Evolutionary conservation across 2,113 vertebrate genomes (phyloP).

Genomic region (Lophotis ruficrista): DNA sequence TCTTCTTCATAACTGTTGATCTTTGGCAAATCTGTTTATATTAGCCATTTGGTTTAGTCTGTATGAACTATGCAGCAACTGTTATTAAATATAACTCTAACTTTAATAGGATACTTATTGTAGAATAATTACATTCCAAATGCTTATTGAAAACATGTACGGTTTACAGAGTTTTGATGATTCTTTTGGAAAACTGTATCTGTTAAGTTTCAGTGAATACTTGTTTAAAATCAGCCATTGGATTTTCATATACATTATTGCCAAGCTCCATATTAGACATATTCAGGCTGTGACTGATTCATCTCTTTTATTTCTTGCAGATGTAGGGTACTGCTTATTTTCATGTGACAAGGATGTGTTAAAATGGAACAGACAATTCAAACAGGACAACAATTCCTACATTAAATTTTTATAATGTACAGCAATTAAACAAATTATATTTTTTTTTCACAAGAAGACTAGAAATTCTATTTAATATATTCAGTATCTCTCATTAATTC

Average conservation of each 20-base stretch:
- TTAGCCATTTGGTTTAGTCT: background rate
- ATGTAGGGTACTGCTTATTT: background rate
- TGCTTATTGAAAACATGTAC: slow-evolving; percentile 32
- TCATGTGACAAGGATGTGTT: background rate
- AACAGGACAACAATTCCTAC: background rate
- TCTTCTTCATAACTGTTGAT: background rate
- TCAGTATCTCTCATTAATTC: background rate
- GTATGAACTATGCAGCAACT: background rate
- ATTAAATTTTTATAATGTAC: background rate
- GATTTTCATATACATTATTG: slow-evolving; percentile 11
- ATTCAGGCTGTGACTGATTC: background rate
- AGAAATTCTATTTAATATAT: background rate
- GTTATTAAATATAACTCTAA: background rate
- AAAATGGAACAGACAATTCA: background rate
- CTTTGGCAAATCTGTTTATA: background rate
- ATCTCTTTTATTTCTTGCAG: background rate
- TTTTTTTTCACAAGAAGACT: background rate
- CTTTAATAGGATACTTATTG: background rate
- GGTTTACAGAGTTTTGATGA: background rate
- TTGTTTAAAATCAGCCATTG: background rate
- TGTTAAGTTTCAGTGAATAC: slow-evolving; percentile 28
- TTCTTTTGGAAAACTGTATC: slow-evolving; percentile 17
- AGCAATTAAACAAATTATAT: fast-evolving
- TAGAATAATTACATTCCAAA: slow-evolving; percentile 36
- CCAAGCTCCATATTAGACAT: background rate